These are phyloP conservation scores for Anagrus nilaparvatae DNA, from an alignment of 1,140 invertebrate genomes.

Conservation along the genomic window DNA sequence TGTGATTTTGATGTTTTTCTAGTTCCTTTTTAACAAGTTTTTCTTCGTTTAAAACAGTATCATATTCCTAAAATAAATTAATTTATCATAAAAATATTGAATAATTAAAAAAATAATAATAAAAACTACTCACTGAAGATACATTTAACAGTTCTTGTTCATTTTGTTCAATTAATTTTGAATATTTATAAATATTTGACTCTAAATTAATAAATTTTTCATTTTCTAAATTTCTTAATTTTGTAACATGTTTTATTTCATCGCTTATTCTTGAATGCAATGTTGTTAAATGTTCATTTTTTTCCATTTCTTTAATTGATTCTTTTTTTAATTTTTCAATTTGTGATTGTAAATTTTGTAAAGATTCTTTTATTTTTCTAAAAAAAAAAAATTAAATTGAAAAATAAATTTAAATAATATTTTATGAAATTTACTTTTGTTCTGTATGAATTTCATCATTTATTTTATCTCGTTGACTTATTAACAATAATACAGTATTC, in stretches of 20 bases:
- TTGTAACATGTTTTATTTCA: conserved; percentile 40
- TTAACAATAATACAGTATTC: conserved; percentile 59
- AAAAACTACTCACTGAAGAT: conserved; percentile 20
- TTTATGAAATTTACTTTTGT: conserved; percentile 37
- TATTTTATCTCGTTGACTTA: conserved; percentile 55
- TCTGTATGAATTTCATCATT: conserved; percentile 49
- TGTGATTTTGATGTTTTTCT: conserved; percentile 43
- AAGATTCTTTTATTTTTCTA: conserved; percentile 46
- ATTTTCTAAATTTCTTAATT: conserved; percentile 18
- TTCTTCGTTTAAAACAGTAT: conserved; percentile 26
- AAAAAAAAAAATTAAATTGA: conserved; percentile 15
- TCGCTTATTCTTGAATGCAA: conserved; percentile 47
- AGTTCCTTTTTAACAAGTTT: conserved; percentile 40
- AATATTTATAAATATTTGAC: conserved; percentile 42
- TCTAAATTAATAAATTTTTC: conserved; percentile 36
- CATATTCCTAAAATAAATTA: conserved; percentile 26
- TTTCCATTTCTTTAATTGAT: conserved; percentile 50
- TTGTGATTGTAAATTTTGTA: conserved; percentile 43
- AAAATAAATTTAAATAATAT: not conserved
- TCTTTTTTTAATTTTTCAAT: conserved; percentile 45
- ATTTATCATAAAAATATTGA: not conserved
- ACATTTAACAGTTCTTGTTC: conserved; percentile 46
- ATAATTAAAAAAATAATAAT: conserved; percentile 2
- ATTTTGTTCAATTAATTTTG: conserved; percentile 45
- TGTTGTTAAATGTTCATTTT: conserved; percentile 51